Percentiles rank a stretch among this genome's conserved stretches.
These are phyloP conservation scores for Hippoglossus hippoglossus DNA, from an alignment of 2,797 vertebrate species.

Conservation along the genomic window DNA sequence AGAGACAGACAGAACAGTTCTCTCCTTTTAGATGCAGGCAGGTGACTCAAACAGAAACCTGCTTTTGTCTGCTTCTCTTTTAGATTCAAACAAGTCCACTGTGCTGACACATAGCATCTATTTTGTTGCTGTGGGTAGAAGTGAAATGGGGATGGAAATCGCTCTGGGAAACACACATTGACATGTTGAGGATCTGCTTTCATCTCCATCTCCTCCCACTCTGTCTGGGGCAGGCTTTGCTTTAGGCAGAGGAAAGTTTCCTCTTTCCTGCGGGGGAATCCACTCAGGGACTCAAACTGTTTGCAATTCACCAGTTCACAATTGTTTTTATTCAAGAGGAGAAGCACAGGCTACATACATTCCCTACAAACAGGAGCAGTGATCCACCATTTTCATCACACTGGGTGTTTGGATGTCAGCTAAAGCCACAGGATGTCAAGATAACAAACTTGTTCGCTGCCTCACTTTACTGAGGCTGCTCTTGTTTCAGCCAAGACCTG, in stretches of 20 bases:
- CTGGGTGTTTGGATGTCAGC: slow-evolving; percentile 8
- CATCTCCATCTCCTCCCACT: slow-evolving; percentile 70
- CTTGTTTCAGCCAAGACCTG: slow-evolving; percentile 38
- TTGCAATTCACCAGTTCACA: slow-evolving; percentile 36
- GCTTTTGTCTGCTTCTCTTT: slow-evolving; percentile 8
- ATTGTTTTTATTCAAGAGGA: slow-evolving; percentile 3
- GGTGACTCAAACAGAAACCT: slow-evolving; percentile 59
- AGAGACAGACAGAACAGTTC: slow-evolving; percentile 37
- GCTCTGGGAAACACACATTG: slow-evolving; percentile 37
- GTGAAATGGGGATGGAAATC: slow-evolving; percentile 28
- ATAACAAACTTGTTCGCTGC: slow-evolving; percentile 33
- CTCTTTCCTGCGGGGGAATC: slow-evolving; percentile 40
- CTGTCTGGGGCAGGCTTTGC: slow-evolving; percentile 42
- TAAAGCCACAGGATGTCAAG: slow-evolving; percentile 10
- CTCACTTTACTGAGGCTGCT: slow-evolving; percentile 15
- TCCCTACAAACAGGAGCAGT: slow-evolving; percentile 6
- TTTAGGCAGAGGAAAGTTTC: slow-evolving; percentile 57
- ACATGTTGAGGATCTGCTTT: slow-evolving; percentile 66
- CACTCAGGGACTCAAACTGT: slow-evolving; percentile 14
- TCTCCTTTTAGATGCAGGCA: slow-evolving; percentile 67
- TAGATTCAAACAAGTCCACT: slow-evolving; percentile 36
- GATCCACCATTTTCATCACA: slow-evolving; percentile 8
- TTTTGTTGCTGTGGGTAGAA: slow-evolving; percentile 40
- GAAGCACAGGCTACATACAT: slow-evolving; percentile 13
- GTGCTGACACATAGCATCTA: slow-evolving; percentile 41